Evolutionary conservation across 2,113 vertebrate genomes (phyloP), one percentile per base, ranked within the genome.

Genomic region (Onychorhynchus coronatus): DNA sequence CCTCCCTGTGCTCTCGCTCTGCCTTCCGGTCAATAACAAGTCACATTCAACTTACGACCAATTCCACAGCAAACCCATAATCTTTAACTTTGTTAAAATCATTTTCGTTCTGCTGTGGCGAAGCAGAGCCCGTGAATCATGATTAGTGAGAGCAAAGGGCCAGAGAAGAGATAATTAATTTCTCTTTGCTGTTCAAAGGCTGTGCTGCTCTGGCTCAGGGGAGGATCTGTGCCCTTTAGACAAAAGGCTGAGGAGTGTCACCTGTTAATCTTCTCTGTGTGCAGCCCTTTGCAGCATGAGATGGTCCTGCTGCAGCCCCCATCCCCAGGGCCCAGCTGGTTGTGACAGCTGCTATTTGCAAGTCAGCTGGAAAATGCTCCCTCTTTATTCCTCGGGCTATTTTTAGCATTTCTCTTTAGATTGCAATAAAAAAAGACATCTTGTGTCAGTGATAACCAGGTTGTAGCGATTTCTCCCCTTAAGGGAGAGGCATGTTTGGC

Each of bases 381-480:
- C 44, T 31, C 83, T 90, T 84, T 87, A 75, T 91, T 95, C 83
- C 70, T 93, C 58, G 1, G 6, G 49, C 70, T 96, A 75, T 94
- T 91, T 96, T 96, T 97, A 93, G 82, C 28, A 6, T 61, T 86
- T 83, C 63, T 95, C 68, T 88, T 88, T 52, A 74, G n/a, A 63
- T 37, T 47, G 53, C 59, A 82, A 14, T 74, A 55, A 84, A 41
- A 56, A 37, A 58, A 41, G 25, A 33, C 14, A 23, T 63, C 37
- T 77, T 0, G 0, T 90, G n/a, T 46, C 0, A 2, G 53, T 62
- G 58, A 66, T 95, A 84, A 50, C 22, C 58, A 78, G 62, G 66
- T 73, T 87, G 65, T 84, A 91, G 73, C 1, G 0, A 33, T 93
- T 81, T 76, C 39, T 90, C 4, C 41, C 83, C n/a, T 25, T 42